Base-by-base conservation (phyloP, 2,797 vertebrate genomes). In the Smutsia temminckii region DNA sequence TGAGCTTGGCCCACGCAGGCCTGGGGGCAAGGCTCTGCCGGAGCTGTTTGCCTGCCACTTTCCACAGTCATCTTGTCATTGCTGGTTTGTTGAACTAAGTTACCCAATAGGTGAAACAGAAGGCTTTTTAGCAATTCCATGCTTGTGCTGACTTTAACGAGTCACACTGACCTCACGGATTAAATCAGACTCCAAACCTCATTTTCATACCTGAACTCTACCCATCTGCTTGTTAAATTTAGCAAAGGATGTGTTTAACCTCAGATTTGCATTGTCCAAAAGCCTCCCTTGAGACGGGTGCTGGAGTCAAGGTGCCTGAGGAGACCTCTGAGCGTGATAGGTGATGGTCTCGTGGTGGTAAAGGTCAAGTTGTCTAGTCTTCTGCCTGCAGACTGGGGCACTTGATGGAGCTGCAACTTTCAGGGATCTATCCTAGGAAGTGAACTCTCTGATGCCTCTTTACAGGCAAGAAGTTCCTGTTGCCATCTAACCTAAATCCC, bases 181-280 rank as follows among this genome's bases (percentile, higher is more conserved):
- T 72, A 46, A 85, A 77, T 90, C 34, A 53, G 84, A 40, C 46
- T 66, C 40, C 75, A 93, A 49, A 49, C 63, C 88, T 85, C 55
- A 49, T 95, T 93, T 93, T 72, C 80, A 14, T 87, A 79, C 55
- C 64, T 53, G 63, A 85, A 81, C 63, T 85, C 20, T 12, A 66
- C 78, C 32, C 51, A 37, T 59, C 84, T 92, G 46, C 55, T 74
- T 85, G 77, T 92, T 91, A 88, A 55, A 68, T 92, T 90, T 85
- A 92, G 78, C 81, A 42, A 89, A 91, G 59, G 87, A 51, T 92
- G 57, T 79, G 27, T 95, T 88, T 94, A 46, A 63, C 75, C 59
- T 96, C 80, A 77, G 95, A 49, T 86, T 94, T 89, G 20, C 49
- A 55, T 79, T 78, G 85, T 90, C 83, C 69, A 32, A 64, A 89